A percentile compares a stretch with the other conserved stretches of the same genome.
These are phyloP conservation scores for Aethes cnicana DNA, from an alignment of 2,888 invertebrate species.

Conservation along the genomic window DNA sequence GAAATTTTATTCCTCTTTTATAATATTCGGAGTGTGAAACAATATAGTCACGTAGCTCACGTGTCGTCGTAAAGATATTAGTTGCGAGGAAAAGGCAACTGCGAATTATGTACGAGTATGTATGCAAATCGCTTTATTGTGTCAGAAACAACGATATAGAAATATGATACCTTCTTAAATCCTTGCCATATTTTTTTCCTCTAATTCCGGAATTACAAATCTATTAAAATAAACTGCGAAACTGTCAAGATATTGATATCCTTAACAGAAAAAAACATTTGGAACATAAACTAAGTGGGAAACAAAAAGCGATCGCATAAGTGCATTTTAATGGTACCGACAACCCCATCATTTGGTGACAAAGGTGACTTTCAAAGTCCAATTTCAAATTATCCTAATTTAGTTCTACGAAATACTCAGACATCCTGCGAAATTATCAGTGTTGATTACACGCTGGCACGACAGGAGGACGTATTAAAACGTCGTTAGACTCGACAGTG, in stretches of 20 bases:
- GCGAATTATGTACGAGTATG: neutral
- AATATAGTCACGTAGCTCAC: slow-evolving; percentile 16
- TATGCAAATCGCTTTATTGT: slow-evolving; percentile 12
- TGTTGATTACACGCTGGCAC: slow-evolving; percentile 72
- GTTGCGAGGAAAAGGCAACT: slow-evolving; percentile 2
- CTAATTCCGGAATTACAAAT: too few relatives aligned
- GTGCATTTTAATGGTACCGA: too few relatives aligned
- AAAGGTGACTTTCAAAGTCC: slow-evolving; percentile 28
- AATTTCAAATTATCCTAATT: slow-evolving; percentile 29
- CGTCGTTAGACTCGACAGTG: slow-evolving; percentile 79
- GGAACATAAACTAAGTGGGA: slow-evolving; percentile 11
- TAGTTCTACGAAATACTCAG: slow-evolving; percentile 31
- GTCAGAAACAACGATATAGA: neutral
- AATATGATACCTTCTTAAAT: too few relatives aligned
- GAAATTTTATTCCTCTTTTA: neutral
- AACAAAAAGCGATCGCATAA: too few relatives aligned
- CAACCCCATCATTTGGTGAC: slow-evolving; percentile 24
- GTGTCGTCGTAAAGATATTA: slow-evolving; percentile 12
- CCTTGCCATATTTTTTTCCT: too few relatives aligned
- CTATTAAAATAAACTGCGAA: too few relatives aligned
- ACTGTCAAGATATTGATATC: neutral
- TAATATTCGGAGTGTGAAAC: slow-evolving; percentile 3
- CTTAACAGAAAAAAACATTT: neutral
- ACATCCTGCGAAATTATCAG: slow-evolving; percentile 65
- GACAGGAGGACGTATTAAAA: slow-evolving; percentile 78